Percentiles rank a stretch among this genome's conserved stretches.
Conservation (phyloP, 1,140 invertebrate species). For the Calliphora vicina region DNA sequence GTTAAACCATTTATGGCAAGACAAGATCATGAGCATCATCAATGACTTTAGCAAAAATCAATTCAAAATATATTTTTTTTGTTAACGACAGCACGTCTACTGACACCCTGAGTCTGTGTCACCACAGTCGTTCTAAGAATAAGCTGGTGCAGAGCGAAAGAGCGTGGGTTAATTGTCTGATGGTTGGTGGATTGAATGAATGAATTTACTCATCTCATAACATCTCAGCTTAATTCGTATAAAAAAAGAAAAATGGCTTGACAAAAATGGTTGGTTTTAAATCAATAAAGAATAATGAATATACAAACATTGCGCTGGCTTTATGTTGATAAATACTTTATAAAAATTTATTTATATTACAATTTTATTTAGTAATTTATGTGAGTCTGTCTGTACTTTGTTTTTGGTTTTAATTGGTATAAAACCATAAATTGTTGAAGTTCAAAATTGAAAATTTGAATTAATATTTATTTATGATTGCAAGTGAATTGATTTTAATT, state of each 20-base stretch:
- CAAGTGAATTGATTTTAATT: constrained; percentile 9
- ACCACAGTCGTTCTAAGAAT: not conserved
- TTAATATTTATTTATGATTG: not conserved
- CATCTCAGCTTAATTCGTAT: not conserved
- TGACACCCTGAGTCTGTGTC: not conserved
- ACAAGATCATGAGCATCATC: not conserved
- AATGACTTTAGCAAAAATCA: not conserved
- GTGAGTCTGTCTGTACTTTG: not conserved
- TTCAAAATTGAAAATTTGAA: not conserved
- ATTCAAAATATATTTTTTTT: not conserved
- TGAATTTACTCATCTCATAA: not conserved
- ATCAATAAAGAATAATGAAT: not conserved
- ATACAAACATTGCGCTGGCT: too few relatives aligned
- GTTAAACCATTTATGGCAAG: not conserved
- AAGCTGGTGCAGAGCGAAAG: not conserved
- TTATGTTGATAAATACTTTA: not conserved
- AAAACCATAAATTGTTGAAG: not conserved
- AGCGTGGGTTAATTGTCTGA: not conserved
- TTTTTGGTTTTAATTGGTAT: not conserved
- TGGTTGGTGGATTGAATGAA: not conserved
- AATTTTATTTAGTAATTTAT: not conserved
- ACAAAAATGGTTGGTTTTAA: not conserved
- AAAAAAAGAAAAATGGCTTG: not conserved
- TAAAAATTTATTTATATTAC: too few relatives aligned
- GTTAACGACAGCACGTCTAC: not conserved